A percentile compares a stretch with the other conserved stretches of the same genome.
phyloP scores from a whole-genome alignment of 2,888 invertebrate species.

The Cinara cedri region DNA sequence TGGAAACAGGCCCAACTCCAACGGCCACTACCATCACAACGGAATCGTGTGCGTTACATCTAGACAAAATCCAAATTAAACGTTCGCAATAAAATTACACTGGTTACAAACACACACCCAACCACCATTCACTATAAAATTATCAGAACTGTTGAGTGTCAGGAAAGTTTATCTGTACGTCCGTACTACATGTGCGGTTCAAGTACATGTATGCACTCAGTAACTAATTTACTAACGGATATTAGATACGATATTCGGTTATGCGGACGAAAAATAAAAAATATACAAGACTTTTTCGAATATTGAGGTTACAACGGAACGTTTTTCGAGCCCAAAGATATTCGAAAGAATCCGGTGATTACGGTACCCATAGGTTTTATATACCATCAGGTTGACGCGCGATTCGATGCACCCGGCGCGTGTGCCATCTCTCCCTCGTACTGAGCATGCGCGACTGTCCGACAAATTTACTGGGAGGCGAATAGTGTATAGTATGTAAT shows the following conservation, averaged over 20 bases:
- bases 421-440: too few species aligned
- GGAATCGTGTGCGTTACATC: constrained; percentile 27
- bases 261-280: background rate
- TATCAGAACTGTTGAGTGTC: constrained; percentile 30
- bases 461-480: too few species aligned
- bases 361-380: too few species aligned
- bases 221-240: constrained; percentile 49
- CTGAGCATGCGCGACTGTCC: too few species aligned
- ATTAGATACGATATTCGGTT: constrained; percentile 48
- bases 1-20: constrained; percentile 25
- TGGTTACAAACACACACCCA: background rate
- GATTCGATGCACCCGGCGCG: too few species aligned
- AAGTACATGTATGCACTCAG: constrained; percentile 47
- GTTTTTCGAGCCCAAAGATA: constrained; percentile 27
- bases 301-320: constrained; percentile 40
- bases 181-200: constrained; percentile 22
- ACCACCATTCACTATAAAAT: background rate
- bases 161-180: constrained; percentile 11
- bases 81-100: background rate
- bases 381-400: too few species aligned
- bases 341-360: background rate
- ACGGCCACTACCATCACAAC: constrained; percentile 32
- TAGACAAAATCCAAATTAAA: constrained; percentile 22
- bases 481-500: too few species aligned
- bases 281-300: background rate